phyloP scores from a whole-genome alignment of 2,888 invertebrate species.

The Hemaris fuciformis region DNA sequence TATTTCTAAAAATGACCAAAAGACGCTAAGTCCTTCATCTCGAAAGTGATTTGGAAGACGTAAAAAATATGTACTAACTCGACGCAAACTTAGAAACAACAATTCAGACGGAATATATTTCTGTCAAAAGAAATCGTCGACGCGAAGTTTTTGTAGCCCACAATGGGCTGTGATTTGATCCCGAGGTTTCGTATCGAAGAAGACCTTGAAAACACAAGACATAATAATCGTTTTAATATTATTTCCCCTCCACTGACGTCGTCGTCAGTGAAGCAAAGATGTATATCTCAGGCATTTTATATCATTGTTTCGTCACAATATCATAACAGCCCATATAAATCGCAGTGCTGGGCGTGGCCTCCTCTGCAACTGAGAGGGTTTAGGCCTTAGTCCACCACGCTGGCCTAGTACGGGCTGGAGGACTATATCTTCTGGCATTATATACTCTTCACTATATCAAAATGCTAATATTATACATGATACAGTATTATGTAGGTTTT shows the following conservation, averaged over 20 bases:
- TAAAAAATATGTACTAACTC: neutral
- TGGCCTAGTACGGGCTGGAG: no score
- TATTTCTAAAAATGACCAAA: no score
- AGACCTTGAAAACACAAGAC: conserved; percentile 7
- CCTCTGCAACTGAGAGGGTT: no score
- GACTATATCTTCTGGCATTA: no score
- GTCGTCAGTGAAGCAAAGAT: neutral
- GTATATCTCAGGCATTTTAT: neutral
- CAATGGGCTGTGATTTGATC: neutral
- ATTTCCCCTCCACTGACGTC: neutral
- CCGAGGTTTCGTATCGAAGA: neutral
- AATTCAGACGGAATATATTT: neutral
- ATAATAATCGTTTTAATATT: conserved; percentile 7
- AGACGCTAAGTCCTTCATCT: no score
- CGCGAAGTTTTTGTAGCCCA: neutral
- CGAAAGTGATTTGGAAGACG: neutral
- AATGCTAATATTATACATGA: neutral
- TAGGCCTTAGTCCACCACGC: no score
- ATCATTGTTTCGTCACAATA: neutral
- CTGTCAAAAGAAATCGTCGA: neutral
- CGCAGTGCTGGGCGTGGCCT: no score
- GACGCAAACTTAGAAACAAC: neutral
- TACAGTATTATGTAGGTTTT: neutral
- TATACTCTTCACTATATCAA: no score
- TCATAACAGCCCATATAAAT: no score